Conservation (phyloP, 2,113 vertebrate genomes). For the Microcebus jonahi region DNA sequence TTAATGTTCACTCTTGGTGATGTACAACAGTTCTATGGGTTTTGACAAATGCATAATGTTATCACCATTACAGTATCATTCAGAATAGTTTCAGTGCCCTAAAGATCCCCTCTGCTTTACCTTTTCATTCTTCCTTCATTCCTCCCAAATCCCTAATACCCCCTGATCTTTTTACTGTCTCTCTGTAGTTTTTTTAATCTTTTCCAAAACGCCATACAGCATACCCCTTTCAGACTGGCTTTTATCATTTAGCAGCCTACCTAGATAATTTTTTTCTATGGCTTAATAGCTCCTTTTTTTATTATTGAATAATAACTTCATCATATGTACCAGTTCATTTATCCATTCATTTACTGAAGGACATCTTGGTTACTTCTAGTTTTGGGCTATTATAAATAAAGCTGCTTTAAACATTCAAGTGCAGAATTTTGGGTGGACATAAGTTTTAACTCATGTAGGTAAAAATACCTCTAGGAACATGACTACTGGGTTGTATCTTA, state of each 20-base stretch:
- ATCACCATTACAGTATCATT: background rate
- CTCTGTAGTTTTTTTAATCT: background rate
- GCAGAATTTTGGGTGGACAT: background rate
- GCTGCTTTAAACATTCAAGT: conserved; percentile 26
- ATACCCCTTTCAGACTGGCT: conserved; percentile 23
- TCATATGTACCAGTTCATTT: background rate
- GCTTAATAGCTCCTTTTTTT: conserved; percentile 10
- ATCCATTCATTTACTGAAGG: background rate
- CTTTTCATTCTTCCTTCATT: background rate
- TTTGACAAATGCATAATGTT: background rate
- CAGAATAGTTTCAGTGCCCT: background rate
- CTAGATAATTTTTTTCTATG: background rate
- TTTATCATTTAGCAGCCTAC: background rate
- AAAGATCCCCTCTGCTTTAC: background rate
- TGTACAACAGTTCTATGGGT: background rate
- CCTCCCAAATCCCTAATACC: background rate
- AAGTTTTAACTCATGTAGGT: background rate
- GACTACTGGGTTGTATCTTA: background rate
- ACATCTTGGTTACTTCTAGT: background rate
- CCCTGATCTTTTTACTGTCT: background rate
- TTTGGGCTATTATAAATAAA: background rate
- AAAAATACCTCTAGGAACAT: background rate
- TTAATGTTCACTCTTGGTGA: background rate
- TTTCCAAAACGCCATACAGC: background rate
- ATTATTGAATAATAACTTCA: background rate